Base-by-base conservation (phyloP, 2,113 vertebrate genomes). In the Lagopus leucura region DNA sequence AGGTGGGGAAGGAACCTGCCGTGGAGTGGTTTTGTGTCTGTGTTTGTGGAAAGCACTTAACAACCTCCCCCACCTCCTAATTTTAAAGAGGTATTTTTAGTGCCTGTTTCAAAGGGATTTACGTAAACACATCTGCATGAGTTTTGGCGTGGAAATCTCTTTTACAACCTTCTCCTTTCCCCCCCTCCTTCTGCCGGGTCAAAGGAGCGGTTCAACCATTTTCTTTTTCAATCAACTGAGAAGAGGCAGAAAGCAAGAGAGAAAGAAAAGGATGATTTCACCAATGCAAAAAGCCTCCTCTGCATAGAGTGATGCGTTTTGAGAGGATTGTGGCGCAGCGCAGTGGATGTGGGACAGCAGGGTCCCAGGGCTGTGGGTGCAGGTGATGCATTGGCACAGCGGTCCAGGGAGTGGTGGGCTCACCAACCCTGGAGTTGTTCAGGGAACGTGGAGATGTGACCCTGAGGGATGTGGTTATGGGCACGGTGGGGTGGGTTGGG, bases 61-160 rank as follows among this genome's bases (percentile, higher is more conserved):
- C 70, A 93, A 85, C 91, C 88, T 93, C 96, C 89, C 83, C 50
- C 91, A 38, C 91, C 93, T 96, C 96, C 95, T 97, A 93, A 97
- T 97, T 97, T 90, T 95, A 97, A 96, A 91, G 65, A 93, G 86
- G 80, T 97, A 97, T 98, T 98, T 98, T 98, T 97, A 97, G 97
- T 67, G 94, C 14, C 3, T 93, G 45, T 95, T 96, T 97, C 97
- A 95, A 84, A 95, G 81, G 40, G 32, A 92, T 97, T 96, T 92
- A 92, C 38, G 48, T 96, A 97, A 97, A 97, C 95, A 96, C 96
- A 97, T 98, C 97, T 94, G 96, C 95, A 84, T 76, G 96, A 89
- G 94, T 63, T 66, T 48, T 66, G 89, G 86, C 92, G 73, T 87
- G 83, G 76, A 80, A 87, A 79, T 64, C 76, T 86, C 94, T 96